Evolutionary conservation across 1,140 invertebrate species (phyloP).

Genomic region (Plectrocnemia conspersa): DNA sequence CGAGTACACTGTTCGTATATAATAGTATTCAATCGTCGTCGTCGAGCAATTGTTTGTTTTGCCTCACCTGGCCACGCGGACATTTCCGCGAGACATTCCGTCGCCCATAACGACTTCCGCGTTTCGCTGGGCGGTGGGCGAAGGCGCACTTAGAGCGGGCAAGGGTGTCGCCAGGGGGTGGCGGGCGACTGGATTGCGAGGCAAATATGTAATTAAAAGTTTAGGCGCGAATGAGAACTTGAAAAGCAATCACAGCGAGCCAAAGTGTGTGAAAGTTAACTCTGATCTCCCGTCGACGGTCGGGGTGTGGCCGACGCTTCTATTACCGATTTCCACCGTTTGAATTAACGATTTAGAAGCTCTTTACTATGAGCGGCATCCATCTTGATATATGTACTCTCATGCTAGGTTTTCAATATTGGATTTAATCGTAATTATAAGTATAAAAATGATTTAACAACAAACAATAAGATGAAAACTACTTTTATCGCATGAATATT

Average conservation of each 20-base stretch:
- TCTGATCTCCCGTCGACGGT: constrained; percentile 5
- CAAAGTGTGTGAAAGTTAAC: constrained; percentile 16
- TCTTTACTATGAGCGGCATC: too few species aligned
- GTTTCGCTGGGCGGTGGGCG: neutral
- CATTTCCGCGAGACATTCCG: constrained; percentile 3
- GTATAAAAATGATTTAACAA: too few species aligned
- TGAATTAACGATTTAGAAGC: constrained; percentile 12
- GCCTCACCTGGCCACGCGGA: neutral
- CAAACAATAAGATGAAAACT: too few species aligned
- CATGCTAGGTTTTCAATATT: too few species aligned
- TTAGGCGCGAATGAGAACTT: constrained; percentile 35
- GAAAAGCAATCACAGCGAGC: constrained; percentile 33
- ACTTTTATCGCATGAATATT: too few species aligned
- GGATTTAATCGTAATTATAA: too few species aligned
- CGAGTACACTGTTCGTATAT: too few species aligned
- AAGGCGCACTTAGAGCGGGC: neutral
- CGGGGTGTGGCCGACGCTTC: too few species aligned
- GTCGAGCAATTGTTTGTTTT: neutral
- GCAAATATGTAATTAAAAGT: constrained; percentile 37
- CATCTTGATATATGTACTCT: too few species aligned
- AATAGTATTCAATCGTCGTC: too few species aligned
- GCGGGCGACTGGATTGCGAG: constrained; percentile 6
- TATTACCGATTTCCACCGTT: constrained; percentile 1
- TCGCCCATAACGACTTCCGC: constrained; percentile 18
- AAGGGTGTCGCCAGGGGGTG: neutral